phyloP scores from a whole-genome alignment of 2,113 vertebrate species.

The Tetrao urogallus region DNA sequence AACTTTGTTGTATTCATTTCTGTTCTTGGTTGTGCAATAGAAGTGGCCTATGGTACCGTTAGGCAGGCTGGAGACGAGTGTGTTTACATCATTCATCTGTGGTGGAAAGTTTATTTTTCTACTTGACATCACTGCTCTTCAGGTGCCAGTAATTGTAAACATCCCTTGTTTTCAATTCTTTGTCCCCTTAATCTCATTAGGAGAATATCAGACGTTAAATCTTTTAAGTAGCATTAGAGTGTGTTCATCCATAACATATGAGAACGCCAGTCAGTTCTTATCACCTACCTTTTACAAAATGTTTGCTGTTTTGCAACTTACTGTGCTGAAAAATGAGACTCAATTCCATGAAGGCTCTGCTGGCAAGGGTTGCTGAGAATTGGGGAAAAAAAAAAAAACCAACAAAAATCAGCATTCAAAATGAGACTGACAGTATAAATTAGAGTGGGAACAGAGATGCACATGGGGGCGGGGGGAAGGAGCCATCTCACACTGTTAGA shows the following conservation, averaged over 20 bases:
- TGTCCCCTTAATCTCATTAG: constrained; percentile 83
- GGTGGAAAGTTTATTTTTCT: constrained; percentile 56
- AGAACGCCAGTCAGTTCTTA: constrained; percentile 73
- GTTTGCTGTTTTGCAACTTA: neutral
- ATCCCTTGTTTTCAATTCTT: constrained; percentile 73
- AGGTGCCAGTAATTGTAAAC: constrained; percentile 72
- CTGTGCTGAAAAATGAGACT: constrained; percentile 19
- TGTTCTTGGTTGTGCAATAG: neutral
- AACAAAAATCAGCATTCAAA: neutral
- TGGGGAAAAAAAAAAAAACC: neutral
- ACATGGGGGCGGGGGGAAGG: neutral
- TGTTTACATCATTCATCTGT: neutral
- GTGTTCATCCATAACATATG: constrained; percentile 79
- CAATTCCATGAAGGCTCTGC: neutral
- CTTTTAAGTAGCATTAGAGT: constrained; percentile 81
- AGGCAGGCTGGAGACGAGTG: neutral
- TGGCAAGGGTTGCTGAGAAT: neutral
- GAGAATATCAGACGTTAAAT: constrained; percentile 87
- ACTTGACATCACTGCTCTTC: constrained; percentile 56
- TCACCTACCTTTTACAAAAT: constrained; percentile 31
- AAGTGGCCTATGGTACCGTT: neutral
- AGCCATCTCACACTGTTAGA: neutral
- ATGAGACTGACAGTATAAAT: neutral
- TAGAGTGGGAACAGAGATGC: neutral
- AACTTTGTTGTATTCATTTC: neutral